Evolutionary conservation across 2,113 vertebrate species (phyloP).

Genomic region (Philantomba maxwellii): DNA sequence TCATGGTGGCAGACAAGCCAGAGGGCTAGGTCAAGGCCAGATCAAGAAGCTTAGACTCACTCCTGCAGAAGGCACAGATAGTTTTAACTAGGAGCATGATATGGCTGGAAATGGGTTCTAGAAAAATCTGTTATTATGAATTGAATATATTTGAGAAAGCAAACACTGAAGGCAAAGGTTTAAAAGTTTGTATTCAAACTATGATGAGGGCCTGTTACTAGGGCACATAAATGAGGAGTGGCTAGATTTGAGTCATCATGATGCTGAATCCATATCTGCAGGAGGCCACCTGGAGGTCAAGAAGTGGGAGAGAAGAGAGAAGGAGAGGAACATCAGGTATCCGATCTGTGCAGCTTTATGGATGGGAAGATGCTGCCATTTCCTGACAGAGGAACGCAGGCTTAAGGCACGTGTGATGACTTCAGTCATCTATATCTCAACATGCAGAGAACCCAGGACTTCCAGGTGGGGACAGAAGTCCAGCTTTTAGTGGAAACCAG

Average conservation of each 20-base stretch:
- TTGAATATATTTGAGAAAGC: background rate
- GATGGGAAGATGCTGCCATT: accelerated
- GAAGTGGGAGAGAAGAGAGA: background rate
- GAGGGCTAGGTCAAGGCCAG: background rate
- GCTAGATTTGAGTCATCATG: background rate
- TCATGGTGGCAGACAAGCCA: background rate
- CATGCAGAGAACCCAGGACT: background rate
- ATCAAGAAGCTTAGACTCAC: background rate
- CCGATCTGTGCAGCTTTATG: background rate
- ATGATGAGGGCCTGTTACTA: background rate
- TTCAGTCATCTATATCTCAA: background rate
- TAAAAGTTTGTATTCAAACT: background rate
- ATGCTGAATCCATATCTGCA: background rate
- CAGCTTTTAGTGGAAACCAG: background rate
- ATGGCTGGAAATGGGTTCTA: background rate
- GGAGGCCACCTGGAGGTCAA: background rate
- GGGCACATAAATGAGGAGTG: background rate
- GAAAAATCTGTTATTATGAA: background rate
- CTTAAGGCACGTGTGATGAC: background rate
- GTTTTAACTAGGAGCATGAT: background rate
- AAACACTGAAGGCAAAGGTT: background rate
- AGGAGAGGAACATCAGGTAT: background rate
- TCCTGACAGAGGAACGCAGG: background rate
- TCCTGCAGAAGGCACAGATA: background rate
- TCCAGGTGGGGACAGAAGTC: background rate